phyloP scores from a whole-genome alignment of 2,113 vertebrate species.

The Scophthalmus maximus region DNA sequence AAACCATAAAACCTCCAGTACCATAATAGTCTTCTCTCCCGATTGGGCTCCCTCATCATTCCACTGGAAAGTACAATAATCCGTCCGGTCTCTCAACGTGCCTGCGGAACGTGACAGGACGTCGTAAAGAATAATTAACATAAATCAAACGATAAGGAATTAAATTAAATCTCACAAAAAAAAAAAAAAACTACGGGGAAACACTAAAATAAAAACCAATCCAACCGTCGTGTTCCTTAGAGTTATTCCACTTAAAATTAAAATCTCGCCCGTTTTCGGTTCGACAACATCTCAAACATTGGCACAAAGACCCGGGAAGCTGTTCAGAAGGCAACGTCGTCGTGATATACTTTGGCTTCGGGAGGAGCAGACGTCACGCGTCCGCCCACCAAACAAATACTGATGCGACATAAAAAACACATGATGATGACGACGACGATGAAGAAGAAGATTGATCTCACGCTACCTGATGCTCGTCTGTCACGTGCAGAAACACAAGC shows the following conservation, averaged over 20 bases:
- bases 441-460: slow-evolving; percentile 35
- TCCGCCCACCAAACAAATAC: too few relatives aligned
- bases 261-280: neutral
- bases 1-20: slow-evolving; percentile 29
- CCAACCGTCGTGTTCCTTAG: too few relatives aligned
- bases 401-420: too few relatives aligned
- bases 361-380: too few relatives aligned
- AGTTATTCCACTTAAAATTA: too few relatives aligned
- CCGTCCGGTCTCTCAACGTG: slow-evolving; percentile 1
- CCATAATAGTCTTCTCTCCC: slow-evolving; percentile 6
- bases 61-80: neutral
- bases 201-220: neutral
- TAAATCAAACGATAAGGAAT: neutral
- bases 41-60: neutral
- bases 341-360: too few relatives aligned
- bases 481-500: neutral
- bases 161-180: neutral
- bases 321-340: slow-evolving; percentile 30
- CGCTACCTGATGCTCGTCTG: slow-evolving; percentile 37
- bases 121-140: neutral
- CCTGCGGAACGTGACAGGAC: neutral
- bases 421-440: too few relatives aligned
- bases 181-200: neutral
- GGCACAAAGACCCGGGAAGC: neutral
- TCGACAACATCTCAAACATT: too few relatives aligned